Percentiles rank a stretch among this genome's conserved stretches.
phyloP scores from a whole-genome alignment of 1,140 invertebrate genomes.

The Plodia interpunctella region DNA sequence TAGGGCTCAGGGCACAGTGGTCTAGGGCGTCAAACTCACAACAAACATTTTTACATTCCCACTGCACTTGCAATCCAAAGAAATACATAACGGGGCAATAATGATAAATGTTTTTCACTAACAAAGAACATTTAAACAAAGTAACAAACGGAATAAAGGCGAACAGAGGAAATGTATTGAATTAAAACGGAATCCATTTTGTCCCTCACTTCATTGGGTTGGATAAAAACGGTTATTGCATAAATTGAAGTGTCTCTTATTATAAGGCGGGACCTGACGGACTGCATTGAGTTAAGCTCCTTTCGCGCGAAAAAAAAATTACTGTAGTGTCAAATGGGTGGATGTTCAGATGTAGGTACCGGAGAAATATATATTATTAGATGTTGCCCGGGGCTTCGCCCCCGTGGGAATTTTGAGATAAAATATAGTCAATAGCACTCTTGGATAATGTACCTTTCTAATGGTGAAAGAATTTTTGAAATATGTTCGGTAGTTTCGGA shows the following conservation, averaged over 20 bases:
- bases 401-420: too few species aligned
- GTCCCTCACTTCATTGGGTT: slow-evolving; percentile 33
- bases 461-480: too few species aligned
- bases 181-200: slow-evolving; percentile 17
- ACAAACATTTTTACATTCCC: too few species aligned
- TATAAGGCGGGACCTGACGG: slow-evolving; percentile 32
- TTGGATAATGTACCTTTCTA: too few species aligned
- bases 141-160: slow-evolving; percentile 6
- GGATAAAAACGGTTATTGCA: slow-evolving; percentile 39
- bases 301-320: slow-evolving; percentile 39
- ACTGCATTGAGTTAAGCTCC: slow-evolving; percentile 38
- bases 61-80: not conserved
- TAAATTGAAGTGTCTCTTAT: slow-evolving; percentile 40
- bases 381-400: too few species aligned
- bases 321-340: slow-evolving; percentile 32
- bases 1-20: too few species aligned
- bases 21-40: too few species aligned
- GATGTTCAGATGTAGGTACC: slow-evolving; percentile 16
- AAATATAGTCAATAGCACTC: too few species aligned
- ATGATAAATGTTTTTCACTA: slow-evolving; percentile 9
- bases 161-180: slow-evolving; percentile 29
- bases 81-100: not conserved
- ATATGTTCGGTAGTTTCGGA: too few species aligned
- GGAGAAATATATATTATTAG: too few species aligned
- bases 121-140: slow-evolving; percentile 5